phyloP scores from a whole-genome alignment of 2,888 invertebrate genomes.

The Cataglyphis cursor region DNA sequence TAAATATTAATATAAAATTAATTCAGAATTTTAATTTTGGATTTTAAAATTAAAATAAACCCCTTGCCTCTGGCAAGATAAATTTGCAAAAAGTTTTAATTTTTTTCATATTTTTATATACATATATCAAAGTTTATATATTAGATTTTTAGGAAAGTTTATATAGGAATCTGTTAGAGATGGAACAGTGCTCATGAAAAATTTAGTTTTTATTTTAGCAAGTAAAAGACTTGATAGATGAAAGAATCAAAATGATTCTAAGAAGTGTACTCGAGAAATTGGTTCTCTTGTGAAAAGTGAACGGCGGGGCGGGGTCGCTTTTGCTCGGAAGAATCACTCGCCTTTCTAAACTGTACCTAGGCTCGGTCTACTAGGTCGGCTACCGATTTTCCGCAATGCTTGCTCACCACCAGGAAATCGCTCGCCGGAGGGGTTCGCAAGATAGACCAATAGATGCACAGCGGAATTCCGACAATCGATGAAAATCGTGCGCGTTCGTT shows the following conservation, averaged over 20 bases:
- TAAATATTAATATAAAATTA: too few relatives aligned
- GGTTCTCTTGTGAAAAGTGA: constrained; percentile 75
- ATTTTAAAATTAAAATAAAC: background rate
- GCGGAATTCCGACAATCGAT: constrained; percentile 14
- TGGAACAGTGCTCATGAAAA: background rate
- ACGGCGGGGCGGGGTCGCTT: constrained; percentile 72
- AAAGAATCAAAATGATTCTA: constrained; percentile 7
- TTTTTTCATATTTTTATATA: background rate
- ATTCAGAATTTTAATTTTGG: background rate
- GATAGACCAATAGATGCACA: background rate
- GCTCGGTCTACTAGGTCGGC: constrained; percentile 62
- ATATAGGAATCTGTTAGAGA: background rate
- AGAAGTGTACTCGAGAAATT: constrained; percentile 63
- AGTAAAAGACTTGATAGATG: constrained; percentile 4
- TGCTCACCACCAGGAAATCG: constrained; percentile 25
- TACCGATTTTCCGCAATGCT: constrained; percentile 59
- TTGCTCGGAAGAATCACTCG: constrained; percentile 74
- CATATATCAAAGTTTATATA: background rate
- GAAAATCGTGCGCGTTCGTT: constrained; percentile 61
- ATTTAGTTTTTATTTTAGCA: constrained; percentile 28
- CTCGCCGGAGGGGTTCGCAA: background rate
- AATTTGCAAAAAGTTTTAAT: background rate
- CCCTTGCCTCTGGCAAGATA: background rate
- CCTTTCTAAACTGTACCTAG: constrained; percentile 81
- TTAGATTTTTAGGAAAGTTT: background rate